A percentile compares a stretch with the other conserved stretches of the same genome.
These are phyloP conservation scores for Albula goreensis DNA, from an alignment of 2,113 vertebrate genomes.

Conservation along the genomic window DNA sequence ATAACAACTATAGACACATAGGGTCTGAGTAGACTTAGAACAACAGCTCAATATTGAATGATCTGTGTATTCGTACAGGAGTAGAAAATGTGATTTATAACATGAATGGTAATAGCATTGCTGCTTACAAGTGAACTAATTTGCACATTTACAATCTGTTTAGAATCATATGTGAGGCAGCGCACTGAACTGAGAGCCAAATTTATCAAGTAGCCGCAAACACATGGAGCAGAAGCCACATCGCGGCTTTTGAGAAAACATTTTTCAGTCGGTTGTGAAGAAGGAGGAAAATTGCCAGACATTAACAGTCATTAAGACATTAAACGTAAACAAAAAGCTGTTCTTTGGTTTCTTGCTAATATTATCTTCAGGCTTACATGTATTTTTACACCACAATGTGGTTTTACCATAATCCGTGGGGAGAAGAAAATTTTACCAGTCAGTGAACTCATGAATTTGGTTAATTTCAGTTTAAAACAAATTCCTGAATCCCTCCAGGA, in stretches of 20 bases:
- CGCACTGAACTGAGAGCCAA: neutral
- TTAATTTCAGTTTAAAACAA: no score
- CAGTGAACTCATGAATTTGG: neutral
- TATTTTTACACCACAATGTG: neutral
- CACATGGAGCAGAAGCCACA: neutral
- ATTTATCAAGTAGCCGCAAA: neutral
- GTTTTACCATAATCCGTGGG: neutral
- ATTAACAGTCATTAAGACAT: neutral
- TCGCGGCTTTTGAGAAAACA: neutral
- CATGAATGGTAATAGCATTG: no score
- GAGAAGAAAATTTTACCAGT: neutral
- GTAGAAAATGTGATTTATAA: neutral
- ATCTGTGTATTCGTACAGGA: neutral
- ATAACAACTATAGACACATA: no score
- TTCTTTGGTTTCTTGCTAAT: slow-evolving; percentile 15
- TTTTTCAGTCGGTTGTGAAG: neutral
- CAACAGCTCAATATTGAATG: no score
- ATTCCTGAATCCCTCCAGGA: no score
- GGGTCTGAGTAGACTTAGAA: no score
- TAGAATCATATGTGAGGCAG: neutral
- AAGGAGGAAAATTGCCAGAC: neutral
- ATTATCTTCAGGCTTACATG: slow-evolving; percentile 1
- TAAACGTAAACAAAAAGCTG: neutral
- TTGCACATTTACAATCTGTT: neutral
- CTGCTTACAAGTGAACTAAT: neutral